phyloP scores from a whole-genome alignment of 2,888 invertebrate genomes.

The Abscondita cerata region DNA sequence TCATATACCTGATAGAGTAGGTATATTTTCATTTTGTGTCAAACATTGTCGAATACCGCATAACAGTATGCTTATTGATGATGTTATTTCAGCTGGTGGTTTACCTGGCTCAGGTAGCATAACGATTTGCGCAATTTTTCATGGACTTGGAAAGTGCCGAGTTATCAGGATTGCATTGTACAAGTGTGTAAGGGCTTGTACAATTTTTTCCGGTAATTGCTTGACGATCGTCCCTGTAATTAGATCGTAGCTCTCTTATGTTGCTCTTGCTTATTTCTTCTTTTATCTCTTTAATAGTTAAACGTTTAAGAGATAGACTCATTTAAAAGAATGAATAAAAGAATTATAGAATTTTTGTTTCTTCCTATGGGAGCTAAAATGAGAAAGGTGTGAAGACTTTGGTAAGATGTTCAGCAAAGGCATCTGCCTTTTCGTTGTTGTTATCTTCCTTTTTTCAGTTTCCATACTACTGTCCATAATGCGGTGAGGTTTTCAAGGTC shows the following conservation, averaged over 20 bases:
- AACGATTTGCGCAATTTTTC: too few relatives aligned
- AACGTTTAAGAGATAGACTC: conserved; percentile 5
- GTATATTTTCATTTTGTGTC: too few relatives aligned
- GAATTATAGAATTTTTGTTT: conserved; percentile 8
- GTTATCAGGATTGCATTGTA: too few relatives aligned
- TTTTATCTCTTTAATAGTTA: background rate
- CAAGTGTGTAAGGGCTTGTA: too few relatives aligned
- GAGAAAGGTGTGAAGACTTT: conserved; percentile 6
- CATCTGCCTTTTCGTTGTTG: background rate
- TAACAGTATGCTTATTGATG: too few relatives aligned
- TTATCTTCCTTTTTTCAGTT: background rate
- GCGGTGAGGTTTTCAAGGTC: conserved; percentile 13
- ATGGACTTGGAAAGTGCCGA: too few relatives aligned
- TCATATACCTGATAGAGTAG: too few relatives aligned
- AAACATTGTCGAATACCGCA: too few relatives aligned
- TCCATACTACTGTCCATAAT: background rate
- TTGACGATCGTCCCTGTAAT: conserved; percentile 8
- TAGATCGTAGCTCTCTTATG: conserved; percentile 7
- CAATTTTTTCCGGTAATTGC: too few relatives aligned
- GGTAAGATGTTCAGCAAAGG: conserved; percentile 1
- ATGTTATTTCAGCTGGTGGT: too few relatives aligned
- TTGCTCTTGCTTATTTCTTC: conserved; percentile 13
- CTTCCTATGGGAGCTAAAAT: background rate
- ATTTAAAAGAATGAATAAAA: conserved; percentile 11
- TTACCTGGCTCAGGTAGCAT: too few relatives aligned